These are phyloP conservation scores for Temnopleurus reevesii DNA, from an alignment of 53 echinoderm and acorn worm genomes.

Conservation along the genomic window DNA sequence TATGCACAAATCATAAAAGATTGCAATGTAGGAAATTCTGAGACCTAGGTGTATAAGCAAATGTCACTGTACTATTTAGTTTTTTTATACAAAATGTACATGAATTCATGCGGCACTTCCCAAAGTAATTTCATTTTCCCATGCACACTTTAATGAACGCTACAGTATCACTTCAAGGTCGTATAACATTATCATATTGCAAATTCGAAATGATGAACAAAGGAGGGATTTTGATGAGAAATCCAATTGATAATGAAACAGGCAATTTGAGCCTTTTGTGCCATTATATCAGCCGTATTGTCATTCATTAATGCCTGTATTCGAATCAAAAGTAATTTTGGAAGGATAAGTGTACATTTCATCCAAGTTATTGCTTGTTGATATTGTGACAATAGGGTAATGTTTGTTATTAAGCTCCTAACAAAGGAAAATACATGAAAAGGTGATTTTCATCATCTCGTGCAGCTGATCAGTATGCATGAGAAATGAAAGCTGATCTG, in stretches of 20 bases:
- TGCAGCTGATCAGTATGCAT: background rate
- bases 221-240: background rate
- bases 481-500: background rate
- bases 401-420: background rate
- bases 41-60: too few relatives aligned
- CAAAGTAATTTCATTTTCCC: background rate
- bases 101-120: background rate
- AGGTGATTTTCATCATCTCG: background rate
- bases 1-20: too few relatives aligned
- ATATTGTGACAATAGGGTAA: background rate
- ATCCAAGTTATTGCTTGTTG: background rate
- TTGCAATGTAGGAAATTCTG: too few relatives aligned
- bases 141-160: background rate
- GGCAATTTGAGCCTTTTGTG: background rate
- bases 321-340: background rate
- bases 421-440: background rate
- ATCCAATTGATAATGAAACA: background rate
- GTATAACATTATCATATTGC: background rate
- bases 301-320: background rate
- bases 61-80: conserved; percentile 17
- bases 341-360: background rate
- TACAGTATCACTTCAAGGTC: background rate
- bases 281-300: background rate
- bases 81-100: background rate
- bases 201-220: background rate